phyloP scores from a whole-genome alignment of 1,140 invertebrate species.

The Trichogramma pretiosum region DNA sequence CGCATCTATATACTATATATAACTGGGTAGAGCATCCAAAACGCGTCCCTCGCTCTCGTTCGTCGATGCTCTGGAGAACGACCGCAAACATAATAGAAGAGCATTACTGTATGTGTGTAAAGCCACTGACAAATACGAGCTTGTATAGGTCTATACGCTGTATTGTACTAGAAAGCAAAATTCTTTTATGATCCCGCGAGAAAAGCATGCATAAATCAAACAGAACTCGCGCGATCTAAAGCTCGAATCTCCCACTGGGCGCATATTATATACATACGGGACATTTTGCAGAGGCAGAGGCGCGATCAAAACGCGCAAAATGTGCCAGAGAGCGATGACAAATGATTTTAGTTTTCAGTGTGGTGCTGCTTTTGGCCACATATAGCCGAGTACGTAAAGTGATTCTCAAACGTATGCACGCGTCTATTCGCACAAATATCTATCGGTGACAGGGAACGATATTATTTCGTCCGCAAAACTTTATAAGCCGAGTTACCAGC shows the following conservation, averaged over 20 bases:
- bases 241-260: conserved; percentile 12
- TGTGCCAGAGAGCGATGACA: conserved; percentile 43
- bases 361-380: no score
- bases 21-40: no score
- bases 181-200: no score
- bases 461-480: conserved; percentile 2
- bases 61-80: conserved; percentile 21
- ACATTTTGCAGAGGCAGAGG: conserved; percentile 26
- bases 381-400: no score
- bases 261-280: conserved; percentile 14
- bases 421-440: no score
- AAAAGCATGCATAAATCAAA: conserved; percentile 43
- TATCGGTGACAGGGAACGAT: no score
- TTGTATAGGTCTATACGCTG: no score
- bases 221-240: conserved; percentile 26
- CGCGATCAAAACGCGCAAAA: conserved; percentile 44
- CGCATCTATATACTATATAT: no score
- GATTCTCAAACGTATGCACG: no score
- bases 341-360: conserved; percentile 36
- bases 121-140: no score
- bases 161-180: no score
- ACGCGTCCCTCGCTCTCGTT: conserved; percentile 7
- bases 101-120: no score
- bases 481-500: conserved; percentile 6
- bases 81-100: conserved; percentile 30